Evolutionary conservation across 2,888 invertebrate genomes (phyloP).

Genomic region (Pardosa pseudoannulata): DNA sequence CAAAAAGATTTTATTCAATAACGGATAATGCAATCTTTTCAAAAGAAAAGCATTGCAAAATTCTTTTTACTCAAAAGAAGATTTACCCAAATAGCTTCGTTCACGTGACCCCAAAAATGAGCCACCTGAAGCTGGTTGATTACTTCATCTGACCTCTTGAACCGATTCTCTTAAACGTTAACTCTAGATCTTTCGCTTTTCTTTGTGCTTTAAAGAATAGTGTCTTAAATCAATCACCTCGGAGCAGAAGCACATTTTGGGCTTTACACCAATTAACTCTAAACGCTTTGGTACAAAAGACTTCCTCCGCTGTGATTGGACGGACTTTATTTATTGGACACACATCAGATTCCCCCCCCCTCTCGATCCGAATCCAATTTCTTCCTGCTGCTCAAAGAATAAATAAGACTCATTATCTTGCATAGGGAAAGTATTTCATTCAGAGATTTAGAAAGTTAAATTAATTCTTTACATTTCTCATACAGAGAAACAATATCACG

Average conservation of each 20-base stretch:
- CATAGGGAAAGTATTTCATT: no score
- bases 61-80: no score
- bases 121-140: no score
- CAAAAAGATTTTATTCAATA: no score
- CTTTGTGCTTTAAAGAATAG: constrained; percentile 41
- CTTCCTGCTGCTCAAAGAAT: not conserved
- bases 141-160: not conserved
- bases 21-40: no score
- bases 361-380: not conserved
- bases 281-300: constrained; percentile 39
- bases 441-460: no score
- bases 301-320: constrained; percentile 5
- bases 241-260: constrained; percentile 41
- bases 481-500: no score
- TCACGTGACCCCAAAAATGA: no score
- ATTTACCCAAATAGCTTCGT: no score
- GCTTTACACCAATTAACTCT: constrained; percentile 69
- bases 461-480: no score
- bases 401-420: not conserved
- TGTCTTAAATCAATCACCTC: constrained; percentile 62
- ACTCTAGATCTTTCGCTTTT: not conserved
- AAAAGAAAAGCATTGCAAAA: no score
- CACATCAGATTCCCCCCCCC: not conserved
- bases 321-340: not conserved
- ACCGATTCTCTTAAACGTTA: not conserved